Base-by-base conservation (phyloP, 1,140 invertebrate species). In the Brachionus sp. region DNA sequence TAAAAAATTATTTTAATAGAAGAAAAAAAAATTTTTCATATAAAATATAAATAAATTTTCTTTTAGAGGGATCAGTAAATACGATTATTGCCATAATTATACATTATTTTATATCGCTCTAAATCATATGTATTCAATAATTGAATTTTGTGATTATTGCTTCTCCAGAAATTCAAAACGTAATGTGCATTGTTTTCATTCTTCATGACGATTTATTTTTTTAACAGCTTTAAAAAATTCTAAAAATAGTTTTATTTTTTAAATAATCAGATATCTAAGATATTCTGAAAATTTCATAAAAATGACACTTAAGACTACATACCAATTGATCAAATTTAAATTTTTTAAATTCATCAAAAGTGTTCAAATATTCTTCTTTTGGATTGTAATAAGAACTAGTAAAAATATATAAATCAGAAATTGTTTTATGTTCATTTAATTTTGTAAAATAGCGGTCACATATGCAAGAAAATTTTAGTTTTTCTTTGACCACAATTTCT, bases 401-500 rank as follows among this genome's bases (percentile, higher is more conserved):
- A 23, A 37, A 70, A 70, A 70, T 70, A 9, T 70, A 44, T 12
- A 44, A 39, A 44, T 70, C 66, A 39, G 66, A 4, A 7, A 35
- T 39, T 19, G 66, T 70, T 39, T 39, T 70, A 10, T 70, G 9
- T 19, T 35, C 66, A 39, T 70, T 37, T 19, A 70, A 19, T 16
- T 70, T 70, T 12, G 66, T 70, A 33, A 39, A 70, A 23, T 70
- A 70, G 16, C 66, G 35, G 16, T 35, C 66, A 70, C 66, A 70
- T 16, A 70, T 70, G 37, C 66, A 70, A 2, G 29, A 29, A 29
- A 29, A 29, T 29, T 29, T 29, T 2, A 29, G n/a, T n/a, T 29
- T 29, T 29, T 29, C 3, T 29, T 29, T 29, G 29, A 29, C 29
- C 1, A 29, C 1, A 29, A 29, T 29, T 29, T 29, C 29, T 29